Evolutionary conservation across 2,888 invertebrate species (phyloP).

Genomic region (Trimorus sp.): DNA sequence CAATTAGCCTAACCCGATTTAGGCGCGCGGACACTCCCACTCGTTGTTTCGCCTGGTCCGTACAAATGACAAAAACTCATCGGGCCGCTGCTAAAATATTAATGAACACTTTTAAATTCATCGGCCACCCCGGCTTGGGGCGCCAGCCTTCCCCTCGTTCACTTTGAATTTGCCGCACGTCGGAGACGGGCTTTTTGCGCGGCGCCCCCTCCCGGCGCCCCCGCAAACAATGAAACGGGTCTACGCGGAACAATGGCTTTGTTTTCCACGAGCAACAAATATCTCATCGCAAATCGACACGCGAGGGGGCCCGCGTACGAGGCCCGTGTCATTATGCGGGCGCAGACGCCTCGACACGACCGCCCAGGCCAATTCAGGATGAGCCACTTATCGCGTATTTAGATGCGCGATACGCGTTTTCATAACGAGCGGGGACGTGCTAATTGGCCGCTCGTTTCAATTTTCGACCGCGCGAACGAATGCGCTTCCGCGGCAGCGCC

Average conservation of each 20-base stretch:
- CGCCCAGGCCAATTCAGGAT: conserved; percentile 74
- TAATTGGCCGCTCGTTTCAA: conserved; percentile 70
- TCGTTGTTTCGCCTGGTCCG: conserved; percentile 62
- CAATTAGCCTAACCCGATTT: conserved; percentile 63
- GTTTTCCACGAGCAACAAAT: conserved; percentile 76
- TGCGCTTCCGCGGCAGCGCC: too few species aligned
- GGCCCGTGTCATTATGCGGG: conserved; percentile 63
- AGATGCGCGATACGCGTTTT: conserved; percentile 74
- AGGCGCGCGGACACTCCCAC: conserved; percentile 63
- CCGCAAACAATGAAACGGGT: too few species aligned
- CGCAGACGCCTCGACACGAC: conserved; percentile 58
- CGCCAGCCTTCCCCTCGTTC: conserved; percentile 22
- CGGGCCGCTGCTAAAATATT: conserved; percentile 77
- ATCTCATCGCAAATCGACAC: conserved; percentile 80
- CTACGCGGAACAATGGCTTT: too few species aligned
- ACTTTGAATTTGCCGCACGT: background rate
- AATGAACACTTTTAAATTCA: conserved; percentile 70
- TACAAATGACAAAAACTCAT: conserved; percentile 77
- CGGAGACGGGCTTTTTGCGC: background rate
- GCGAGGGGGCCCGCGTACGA: conserved; percentile 76
- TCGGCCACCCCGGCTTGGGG: conserved; percentile 28
- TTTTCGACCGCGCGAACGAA: conserved; percentile 17
- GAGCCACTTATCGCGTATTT: conserved; percentile 75
- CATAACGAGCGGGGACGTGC: conserved; percentile 74
- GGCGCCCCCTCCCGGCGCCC: background rate